Percentiles rank a stretch among this genome's conserved stretches.
Conservation (phyloP, 2,113 vertebrate species). For the Pipra filicauda region DNA sequence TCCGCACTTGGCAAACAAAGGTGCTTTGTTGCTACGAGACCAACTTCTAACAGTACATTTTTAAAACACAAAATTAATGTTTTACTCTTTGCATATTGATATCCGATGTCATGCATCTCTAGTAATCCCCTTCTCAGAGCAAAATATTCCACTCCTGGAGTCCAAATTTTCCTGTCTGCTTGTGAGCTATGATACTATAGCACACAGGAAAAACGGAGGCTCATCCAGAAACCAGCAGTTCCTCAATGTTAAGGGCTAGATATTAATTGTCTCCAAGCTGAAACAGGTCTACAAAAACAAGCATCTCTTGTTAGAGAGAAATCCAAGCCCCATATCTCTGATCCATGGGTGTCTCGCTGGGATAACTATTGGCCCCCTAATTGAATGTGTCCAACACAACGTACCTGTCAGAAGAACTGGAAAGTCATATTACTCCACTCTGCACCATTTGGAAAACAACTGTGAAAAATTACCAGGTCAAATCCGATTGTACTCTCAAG, state of each 20-base stretch:
- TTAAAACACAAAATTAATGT: conserved; percentile 25
- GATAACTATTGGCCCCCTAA: neutral
- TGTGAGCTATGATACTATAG: neutral
- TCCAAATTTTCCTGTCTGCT: conserved; percentile 50
- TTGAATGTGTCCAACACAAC: neutral
- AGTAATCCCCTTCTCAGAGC: conserved; percentile 17
- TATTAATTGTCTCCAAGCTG: neutral
- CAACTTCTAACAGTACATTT: neutral
- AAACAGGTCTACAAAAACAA: conserved; percentile 4
- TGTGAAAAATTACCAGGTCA: neutral
- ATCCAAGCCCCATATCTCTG: neutral
- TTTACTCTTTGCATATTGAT: neutral
- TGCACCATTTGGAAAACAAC: neutral
- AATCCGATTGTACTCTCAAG: neutral
- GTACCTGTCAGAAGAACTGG: neutral
- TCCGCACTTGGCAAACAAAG: neutral
- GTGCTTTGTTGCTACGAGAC: conserved; percentile 46
- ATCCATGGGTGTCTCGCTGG: neutral
- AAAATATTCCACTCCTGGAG: conserved; percentile 36
- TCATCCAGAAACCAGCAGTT: conserved; percentile 11
- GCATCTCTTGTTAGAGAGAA: neutral
- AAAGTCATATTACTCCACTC: neutral
- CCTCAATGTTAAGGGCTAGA: neutral
- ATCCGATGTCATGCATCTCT: conserved; percentile 20
- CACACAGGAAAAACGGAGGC: conserved; percentile 18